Conservation (phyloP, 2,113 vertebrate genomes). For the Procavia capensis region DNA sequence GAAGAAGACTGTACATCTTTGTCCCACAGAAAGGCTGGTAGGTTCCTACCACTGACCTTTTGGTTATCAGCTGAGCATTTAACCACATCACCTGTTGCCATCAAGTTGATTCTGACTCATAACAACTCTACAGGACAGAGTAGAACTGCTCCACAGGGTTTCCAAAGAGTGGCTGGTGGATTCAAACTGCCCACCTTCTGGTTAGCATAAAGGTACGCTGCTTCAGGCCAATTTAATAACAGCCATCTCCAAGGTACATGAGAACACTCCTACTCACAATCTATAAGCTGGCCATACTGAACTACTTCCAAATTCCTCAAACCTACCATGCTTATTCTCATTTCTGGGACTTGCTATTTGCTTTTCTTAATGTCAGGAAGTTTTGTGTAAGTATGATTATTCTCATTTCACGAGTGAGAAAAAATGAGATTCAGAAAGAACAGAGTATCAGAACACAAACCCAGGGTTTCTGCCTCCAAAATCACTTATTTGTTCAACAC, state of each 20-base stretch:
- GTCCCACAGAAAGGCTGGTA: no score
- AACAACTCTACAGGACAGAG: no score
- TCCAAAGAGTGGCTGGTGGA: no score
- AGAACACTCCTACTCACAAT: not conserved
- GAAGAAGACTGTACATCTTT: no score
- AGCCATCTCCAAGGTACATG: not conserved
- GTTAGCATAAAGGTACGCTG: not conserved
- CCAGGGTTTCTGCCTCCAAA: not conserved
- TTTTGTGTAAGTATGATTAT: not conserved
- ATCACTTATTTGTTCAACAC: not conserved
- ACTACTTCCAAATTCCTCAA: not conserved
- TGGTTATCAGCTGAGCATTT: not conserved
- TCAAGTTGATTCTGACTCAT: no score
- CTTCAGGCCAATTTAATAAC: not conserved
- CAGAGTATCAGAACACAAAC: not conserved
- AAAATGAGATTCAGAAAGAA: not conserved
- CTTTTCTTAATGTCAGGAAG: not conserved
- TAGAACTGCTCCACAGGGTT: no score
- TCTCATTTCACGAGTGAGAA: not conserved
- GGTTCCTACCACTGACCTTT: not conserved
- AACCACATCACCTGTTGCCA: no score
- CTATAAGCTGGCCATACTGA: not conserved
- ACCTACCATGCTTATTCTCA: not conserved
- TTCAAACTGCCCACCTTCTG: no score
- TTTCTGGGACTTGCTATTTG: not conserved